Evolutionary conservation across 2,888 invertebrate genomes (phyloP).

Genomic region (Lumbricus terrestris): DNA sequence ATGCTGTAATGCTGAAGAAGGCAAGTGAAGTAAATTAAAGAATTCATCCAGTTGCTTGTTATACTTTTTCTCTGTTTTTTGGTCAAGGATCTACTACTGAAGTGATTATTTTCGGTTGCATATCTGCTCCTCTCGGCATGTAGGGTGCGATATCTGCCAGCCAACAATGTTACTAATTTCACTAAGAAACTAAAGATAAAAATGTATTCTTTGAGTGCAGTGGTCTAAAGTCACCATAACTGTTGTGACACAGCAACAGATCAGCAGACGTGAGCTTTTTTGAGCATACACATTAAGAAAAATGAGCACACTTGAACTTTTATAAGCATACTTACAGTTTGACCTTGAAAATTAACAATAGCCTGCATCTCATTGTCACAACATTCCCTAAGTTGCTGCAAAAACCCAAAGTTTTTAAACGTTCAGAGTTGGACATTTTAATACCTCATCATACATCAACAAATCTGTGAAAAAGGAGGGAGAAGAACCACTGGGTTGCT

Average conservation of each 20-base stretch:
- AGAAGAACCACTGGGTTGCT: neutral
- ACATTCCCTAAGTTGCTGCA: slow-evolving; percentile 3
- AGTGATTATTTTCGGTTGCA: neutral
- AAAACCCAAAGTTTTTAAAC: neutral
- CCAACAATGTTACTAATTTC: neutral
- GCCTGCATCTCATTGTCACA: neutral
- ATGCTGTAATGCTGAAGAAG: neutral
- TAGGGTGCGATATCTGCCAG: neutral
- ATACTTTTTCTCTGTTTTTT: neutral
- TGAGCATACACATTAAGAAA: neutral
- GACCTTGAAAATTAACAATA: neutral
- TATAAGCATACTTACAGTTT: neutral
- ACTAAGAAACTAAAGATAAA: neutral
- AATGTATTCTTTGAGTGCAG: neutral
- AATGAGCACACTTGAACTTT: neutral
- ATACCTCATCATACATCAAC: neutral
- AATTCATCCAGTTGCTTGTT: neutral
- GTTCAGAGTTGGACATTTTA: neutral
- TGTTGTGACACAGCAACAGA: neutral
- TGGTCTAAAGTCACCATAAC: neutral
- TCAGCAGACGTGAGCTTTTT: neutral
- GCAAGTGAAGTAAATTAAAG: neutral
- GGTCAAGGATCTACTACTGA: no score
- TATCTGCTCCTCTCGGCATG: neutral
- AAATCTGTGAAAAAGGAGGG: neutral